Conservation (phyloP, 2,113 vertebrate species). For the Illadopsis cleaveri region DNA sequence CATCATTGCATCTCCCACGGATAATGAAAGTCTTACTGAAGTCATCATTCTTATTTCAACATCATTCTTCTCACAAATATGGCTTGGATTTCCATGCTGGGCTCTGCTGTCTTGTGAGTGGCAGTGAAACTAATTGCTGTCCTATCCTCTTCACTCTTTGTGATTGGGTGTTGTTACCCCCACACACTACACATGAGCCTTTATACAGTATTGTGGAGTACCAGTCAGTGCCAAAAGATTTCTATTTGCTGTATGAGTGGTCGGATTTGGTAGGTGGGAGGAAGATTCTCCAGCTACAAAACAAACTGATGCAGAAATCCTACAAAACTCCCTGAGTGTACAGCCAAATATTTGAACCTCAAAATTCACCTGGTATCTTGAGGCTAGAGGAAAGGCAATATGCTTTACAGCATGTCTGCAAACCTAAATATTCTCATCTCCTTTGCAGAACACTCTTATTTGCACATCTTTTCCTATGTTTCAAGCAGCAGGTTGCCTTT, state of each 20-base stretch:
- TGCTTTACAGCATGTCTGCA: background rate
- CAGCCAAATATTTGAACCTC: background rate
- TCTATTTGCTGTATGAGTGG: background rate
- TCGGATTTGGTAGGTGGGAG: background rate
- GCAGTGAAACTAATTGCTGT: background rate
- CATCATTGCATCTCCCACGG: background rate
- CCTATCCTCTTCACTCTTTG: background rate
- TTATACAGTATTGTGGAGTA: background rate
- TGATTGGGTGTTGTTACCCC: background rate
- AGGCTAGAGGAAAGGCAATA: background rate
- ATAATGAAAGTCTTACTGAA: background rate
- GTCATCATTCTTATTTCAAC: background rate
- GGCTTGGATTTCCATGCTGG: background rate
- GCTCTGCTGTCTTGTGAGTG: background rate
- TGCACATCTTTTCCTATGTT: background rate
- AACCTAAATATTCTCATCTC: background rate
- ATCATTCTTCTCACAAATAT: background rate
- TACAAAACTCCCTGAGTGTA: background rate
- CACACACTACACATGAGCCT: background rate
- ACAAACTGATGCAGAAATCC: background rate
- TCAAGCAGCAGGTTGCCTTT: background rate
- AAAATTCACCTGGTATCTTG: background rate
- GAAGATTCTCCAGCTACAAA: background rate
- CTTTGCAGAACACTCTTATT: background rate
- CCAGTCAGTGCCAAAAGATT: background rate